These are phyloP conservation scores for Sebastes glaucus DNA, from an alignment of 2,797 vertebrate species.

Conservation along the genomic window DNA sequence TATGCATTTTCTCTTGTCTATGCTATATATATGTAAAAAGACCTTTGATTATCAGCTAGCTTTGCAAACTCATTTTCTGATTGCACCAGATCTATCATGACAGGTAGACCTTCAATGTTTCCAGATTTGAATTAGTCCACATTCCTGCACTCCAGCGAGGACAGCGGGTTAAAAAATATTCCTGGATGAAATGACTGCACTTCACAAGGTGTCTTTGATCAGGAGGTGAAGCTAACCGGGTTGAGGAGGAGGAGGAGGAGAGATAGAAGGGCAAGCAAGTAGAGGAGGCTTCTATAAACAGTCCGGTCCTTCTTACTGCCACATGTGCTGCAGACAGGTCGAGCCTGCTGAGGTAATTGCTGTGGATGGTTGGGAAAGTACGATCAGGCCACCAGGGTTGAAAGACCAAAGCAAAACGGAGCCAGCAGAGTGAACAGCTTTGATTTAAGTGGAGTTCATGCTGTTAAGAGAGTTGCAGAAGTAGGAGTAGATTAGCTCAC, in stretches of 20 bases:
- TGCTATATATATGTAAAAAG: background rate
- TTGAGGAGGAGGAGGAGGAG: conserved; percentile 16
- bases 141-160: conserved; percentile 49
- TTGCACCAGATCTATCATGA: conserved; percentile 15
- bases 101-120: conserved; percentile 50
- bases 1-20: conserved; percentile 2
- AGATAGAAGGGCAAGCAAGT: conserved; percentile 27
- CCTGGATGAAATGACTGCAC: conserved; percentile 51
- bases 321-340: conserved; percentile 22
- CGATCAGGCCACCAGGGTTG: conserved; percentile 1
- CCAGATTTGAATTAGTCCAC: conserved; percentile 57
- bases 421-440: conserved; percentile 2
- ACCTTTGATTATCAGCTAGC: conserved; percentile 6
- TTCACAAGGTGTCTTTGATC: conserved; percentile 77
- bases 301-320: conserved; percentile 1
- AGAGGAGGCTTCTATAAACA: conserved; percentile 56
- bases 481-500: conserved; percentile 19
- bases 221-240: conserved; percentile 63
- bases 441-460: conserved; percentile 20
- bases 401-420: conserved; percentile 23
- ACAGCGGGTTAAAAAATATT: conserved; percentile 52
- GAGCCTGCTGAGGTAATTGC: background rate
- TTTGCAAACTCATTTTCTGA: conserved; percentile 61
- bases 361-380: conserved; percentile 1
- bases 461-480: conserved; percentile 1